Conservation (phyloP, 2,888 invertebrate species). For the Proisotoma minuta region DNA sequence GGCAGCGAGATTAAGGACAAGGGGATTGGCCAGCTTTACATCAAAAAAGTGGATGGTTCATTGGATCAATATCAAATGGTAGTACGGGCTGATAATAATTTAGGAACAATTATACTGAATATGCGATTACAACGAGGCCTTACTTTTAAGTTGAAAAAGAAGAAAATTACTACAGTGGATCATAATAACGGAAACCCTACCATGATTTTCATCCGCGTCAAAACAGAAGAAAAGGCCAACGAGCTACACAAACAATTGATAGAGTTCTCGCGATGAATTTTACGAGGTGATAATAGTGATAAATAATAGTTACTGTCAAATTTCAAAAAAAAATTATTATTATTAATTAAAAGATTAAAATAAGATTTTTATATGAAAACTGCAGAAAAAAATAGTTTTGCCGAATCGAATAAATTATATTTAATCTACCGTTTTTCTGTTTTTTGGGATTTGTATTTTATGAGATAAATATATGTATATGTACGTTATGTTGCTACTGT, state of each 20-base stretch:
- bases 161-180: conserved; percentile 82
- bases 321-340: too few relatives aligned
- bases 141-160: conserved; percentile 68
- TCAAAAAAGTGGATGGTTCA: conserved; percentile 64
- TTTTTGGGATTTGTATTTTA: too few relatives aligned
- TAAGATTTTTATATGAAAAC: too few relatives aligned
- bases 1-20: conserved; percentile 70
- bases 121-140: conserved; percentile 67
- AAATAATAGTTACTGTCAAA: too few relatives aligned
- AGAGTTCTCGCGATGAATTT: too few relatives aligned
- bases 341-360: too few relatives aligned
- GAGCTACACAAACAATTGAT: conserved; percentile 66
- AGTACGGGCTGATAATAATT: conserved; percentile 80
- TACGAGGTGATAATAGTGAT: too few relatives aligned
- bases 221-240: conserved; percentile 80
- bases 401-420: too few relatives aligned
- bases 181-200: conserved; percentile 68
- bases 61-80: conserved; percentile 78
- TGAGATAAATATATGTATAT: too few relatives aligned
- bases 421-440: too few relatives aligned
- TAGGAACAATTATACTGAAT: conserved; percentile 84
- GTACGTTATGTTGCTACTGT: too few relatives aligned
- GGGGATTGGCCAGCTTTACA: conserved; percentile 85
- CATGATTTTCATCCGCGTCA: conserved; percentile 77
- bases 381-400: too few relatives aligned